Percentiles rank a stretch among this genome's conserved stretches.
phyloP scores from a whole-genome alignment of 2,888 invertebrate species.

The Hypena proboscidalis region DNA sequence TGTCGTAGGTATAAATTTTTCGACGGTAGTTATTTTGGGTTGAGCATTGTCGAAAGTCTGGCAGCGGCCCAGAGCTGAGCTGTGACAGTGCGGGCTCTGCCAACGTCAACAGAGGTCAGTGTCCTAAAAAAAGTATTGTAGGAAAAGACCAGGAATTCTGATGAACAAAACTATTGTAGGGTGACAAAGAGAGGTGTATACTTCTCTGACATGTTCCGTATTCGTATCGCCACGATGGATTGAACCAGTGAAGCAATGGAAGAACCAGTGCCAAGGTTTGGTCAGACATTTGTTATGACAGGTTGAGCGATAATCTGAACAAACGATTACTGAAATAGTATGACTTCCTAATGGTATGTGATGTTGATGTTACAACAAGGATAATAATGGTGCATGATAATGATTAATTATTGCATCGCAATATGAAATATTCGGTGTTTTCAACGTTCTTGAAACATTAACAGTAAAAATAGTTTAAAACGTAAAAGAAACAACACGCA shows the following conservation, averaged over 20 bases:
- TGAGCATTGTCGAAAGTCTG: conserved; percentile 78
- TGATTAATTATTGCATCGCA: too few species aligned
- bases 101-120: conserved; percentile 80
- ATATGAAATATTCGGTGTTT: too few species aligned
- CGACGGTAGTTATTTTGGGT: conserved; percentile 71
- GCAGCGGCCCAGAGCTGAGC: conserved; percentile 68
- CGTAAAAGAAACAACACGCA: too few species aligned
- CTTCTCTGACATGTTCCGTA: conserved; percentile 6
- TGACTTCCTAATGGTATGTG: too few species aligned
- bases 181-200: conserved; percentile 7
- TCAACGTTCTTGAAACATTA: too few species aligned
- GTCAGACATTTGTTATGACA: background rate
- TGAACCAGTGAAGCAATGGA: background rate
- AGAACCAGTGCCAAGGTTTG: background rate
- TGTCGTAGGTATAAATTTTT: conserved; percentile 66
- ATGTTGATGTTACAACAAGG: too few species aligned
- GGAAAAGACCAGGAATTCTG: conserved; percentile 57
- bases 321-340: too few species aligned
- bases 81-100: conserved; percentile 81
- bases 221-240: background rate
- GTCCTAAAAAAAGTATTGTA: conserved; percentile 70
- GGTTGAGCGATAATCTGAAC: too few species aligned
- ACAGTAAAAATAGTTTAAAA: too few species aligned
- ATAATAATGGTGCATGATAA: too few species aligned
- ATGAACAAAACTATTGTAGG: conserved; percentile 41